Evolutionary conservation across 35 echinoderm and acorn worm species (phyloP), one percentile per base, ranked within the genome.

Genomic region (Heliocidaris erythrogramma): DNA sequence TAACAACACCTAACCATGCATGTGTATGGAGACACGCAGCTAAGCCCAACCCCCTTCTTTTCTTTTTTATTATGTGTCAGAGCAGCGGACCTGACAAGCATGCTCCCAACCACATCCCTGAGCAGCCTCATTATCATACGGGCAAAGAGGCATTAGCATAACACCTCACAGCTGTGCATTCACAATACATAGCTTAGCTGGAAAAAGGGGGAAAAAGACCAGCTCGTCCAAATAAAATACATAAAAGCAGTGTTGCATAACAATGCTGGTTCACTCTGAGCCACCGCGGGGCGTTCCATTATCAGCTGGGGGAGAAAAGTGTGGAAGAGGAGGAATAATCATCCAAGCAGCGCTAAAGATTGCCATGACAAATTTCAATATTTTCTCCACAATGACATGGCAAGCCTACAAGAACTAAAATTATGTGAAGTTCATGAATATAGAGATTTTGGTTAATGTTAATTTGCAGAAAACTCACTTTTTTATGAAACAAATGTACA

Each of bases 111-210:
- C 50, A 59, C 12, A 92, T 49, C 91, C n/a, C 49, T 92, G 87
- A 32, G 32, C 3, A 92, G 16, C 91, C 91, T 92, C 91, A 92
- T 92, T 92, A 92, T 92, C 91, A 92, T 92, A 92, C 47, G 91
- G 91, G 48, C 48, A 59, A 17, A 48, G 47, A 89, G 87, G 87
- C 91, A 92, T 92, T 92, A 92, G 91, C 91, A 92, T 92, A 92
- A 92, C 91, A 92, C 31, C 48, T 92, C 91, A 92, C 91, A 92
- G 91, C 91, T 92, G 91, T 49, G 48, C 47, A 49, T 30, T 92
- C 91, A 92, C 91, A 92, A 59, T 92, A 48, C 29, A 50, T 52
- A 48, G 91, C 91, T 52, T 49, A 48, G 48, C 87, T 47, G 87
- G 47, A 89, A 89, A 89, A 59, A 30, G 7, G 49, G 50, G 32